Conservation (phyloP, 2,113 vertebrate genomes). For the Apodemus sylvaticus region DNA sequence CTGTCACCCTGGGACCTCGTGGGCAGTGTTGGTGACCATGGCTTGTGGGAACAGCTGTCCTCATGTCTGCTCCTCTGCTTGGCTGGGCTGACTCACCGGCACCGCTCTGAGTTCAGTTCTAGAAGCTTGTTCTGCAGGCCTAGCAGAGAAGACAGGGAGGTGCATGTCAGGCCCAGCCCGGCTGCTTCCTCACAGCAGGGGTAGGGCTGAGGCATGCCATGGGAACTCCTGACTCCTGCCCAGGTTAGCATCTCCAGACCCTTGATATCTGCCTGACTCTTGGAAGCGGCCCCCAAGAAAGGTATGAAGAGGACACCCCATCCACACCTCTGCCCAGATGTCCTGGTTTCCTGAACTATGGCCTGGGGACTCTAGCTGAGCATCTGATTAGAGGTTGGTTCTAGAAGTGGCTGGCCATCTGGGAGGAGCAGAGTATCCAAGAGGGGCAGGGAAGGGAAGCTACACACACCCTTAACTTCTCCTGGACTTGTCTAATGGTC, state of each 20-base stretch:
- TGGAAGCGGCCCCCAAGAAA: not conserved
- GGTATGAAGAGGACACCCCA: not conserved
- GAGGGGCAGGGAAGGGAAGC: not conserved
- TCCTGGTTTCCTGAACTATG: not conserved
- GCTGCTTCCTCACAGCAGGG: not conserved
- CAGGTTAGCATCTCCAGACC: not conserved
- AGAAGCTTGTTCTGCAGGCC: slow-evolving; percentile 93
- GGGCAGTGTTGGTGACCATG: not conserved
- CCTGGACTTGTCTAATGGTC: not conserved
- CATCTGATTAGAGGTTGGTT: not conserved
- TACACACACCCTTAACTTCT: not conserved
- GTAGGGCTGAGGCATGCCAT: accelerated
- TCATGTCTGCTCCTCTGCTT: accelerated
- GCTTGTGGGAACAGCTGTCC: not conserved
- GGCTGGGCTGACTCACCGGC: slow-evolving; percentile 88
- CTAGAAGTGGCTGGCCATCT: not conserved
- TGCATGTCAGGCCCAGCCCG: not conserved
- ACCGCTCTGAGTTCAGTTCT: slow-evolving; percentile 94
- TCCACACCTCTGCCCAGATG: accelerated
- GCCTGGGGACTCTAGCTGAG: too few relatives aligned
- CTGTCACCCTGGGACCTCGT: not conserved
- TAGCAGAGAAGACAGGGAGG: slow-evolving; percentile 59
- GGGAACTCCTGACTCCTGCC: not conserved
- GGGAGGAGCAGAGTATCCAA: not conserved
- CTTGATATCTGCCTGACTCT: not conserved